These are phyloP conservation scores for Lathamus discolor DNA, from an alignment of 2,113 vertebrate species.

Conservation along the genomic window DNA sequence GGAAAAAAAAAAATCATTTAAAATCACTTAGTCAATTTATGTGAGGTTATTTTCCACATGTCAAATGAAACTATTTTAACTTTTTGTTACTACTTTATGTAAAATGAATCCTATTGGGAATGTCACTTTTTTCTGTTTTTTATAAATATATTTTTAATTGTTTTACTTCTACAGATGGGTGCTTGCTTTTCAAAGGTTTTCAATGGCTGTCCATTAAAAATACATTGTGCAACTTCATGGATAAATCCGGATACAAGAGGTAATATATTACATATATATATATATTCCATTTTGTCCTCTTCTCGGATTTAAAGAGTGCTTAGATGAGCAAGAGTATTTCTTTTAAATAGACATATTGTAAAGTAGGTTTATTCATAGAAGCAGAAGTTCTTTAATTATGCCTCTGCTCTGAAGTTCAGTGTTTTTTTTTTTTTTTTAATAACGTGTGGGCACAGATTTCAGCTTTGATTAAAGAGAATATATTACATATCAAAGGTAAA, in stretches of 20 bases:
- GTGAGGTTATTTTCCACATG: neutral
- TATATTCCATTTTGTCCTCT: neutral
- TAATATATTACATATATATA: slow-evolving; percentile 49
- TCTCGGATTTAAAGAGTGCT: neutral
- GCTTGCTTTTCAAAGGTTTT: slow-evolving; percentile 99
- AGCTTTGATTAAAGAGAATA: neutral
- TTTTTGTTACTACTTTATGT: neutral
- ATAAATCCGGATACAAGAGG: slow-evolving; percentile 98
- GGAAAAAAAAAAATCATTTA: neutral
- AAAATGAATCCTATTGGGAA: neutral
- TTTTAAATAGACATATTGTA: neutral
- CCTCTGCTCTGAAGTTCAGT: neutral
- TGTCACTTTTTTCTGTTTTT: neutral
- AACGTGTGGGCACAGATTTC: neutral
- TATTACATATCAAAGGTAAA: neutral
- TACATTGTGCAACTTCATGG: slow-evolving; percentile 98
- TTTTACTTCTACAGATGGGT: slow-evolving; percentile 85
- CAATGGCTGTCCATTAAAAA: slow-evolving; percentile 96
- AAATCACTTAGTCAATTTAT: neutral
- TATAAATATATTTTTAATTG: neutral
- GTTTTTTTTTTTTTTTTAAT: neutral
- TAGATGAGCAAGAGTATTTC: neutral
- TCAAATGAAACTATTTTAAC: neutral
- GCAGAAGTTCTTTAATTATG: neutral
- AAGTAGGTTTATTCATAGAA: neutral